These are phyloP conservation scores for Neodiprion pinetum DNA, from an alignment of 1,140 invertebrate species.

Conservation along the genomic window DNA sequence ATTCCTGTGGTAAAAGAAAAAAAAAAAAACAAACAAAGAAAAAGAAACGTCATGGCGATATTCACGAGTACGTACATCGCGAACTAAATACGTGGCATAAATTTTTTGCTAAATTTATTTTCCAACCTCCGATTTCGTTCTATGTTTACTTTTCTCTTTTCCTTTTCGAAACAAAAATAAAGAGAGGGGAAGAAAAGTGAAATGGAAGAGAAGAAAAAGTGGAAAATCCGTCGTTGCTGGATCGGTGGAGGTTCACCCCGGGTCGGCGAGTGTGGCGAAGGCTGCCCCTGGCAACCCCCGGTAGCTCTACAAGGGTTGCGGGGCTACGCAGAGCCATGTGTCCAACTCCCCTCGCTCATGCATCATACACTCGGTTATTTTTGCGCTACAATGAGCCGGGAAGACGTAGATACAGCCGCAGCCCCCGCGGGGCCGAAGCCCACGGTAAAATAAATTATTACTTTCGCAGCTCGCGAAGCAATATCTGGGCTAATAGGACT, in stretches of 20 bases:
- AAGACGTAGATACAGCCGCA: slow-evolving; percentile 28
- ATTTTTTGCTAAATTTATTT: too few relatives aligned
- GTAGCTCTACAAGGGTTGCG: neutral
- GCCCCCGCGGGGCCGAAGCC: neutral
- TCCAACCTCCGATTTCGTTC: too few relatives aligned
- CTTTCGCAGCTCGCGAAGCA: slow-evolving; percentile 47
- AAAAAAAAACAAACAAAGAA: too few relatives aligned
- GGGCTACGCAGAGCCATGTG: too few relatives aligned
- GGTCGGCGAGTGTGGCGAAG: neutral
- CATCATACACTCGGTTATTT: slow-evolving; percentile 57
- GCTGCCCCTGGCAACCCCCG: slow-evolving; percentile 5
- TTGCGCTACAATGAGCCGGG: slow-evolving; percentile 49
- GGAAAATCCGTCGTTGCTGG: neutral
- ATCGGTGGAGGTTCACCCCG: neutral
- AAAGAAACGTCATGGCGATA: too few relatives aligned
- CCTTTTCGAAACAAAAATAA: too few relatives aligned
- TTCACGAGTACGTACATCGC: too few relatives aligned
- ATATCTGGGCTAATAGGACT: slow-evolving; percentile 53
- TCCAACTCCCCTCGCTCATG: slow-evolving; percentile 43
- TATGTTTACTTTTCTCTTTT: too few relatives aligned
- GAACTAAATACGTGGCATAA: too few relatives aligned
- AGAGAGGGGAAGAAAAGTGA: neutral
- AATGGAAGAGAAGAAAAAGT: neutral
- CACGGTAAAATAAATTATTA: slow-evolving; percentile 50
- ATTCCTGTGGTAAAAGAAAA: too few relatives aligned